Percentiles rank a stretch among this genome's conserved stretches.
Evolutionary conservation across 2,113 vertebrate species (phyloP).

Genomic region (Gnathonemus longibarbis): DNA sequence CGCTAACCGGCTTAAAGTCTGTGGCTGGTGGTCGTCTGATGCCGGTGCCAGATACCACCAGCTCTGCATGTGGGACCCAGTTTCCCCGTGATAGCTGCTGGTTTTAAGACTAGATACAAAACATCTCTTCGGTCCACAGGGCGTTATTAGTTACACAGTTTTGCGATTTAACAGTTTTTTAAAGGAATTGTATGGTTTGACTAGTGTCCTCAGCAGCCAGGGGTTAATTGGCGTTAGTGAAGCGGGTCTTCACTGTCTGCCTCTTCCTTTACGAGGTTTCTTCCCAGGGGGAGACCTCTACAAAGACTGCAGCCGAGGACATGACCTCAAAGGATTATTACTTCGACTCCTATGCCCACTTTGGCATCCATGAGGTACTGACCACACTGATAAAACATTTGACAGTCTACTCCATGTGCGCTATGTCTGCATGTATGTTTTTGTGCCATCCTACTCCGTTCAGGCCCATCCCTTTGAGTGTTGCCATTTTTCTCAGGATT

Average conservation of each 20-base stretch:
- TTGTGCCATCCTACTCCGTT: neutral
- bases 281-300: conserved; percentile 73
- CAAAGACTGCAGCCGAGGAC: conserved; percentile 81
- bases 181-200: neutral
- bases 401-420: neutral
- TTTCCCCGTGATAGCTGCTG: neutral
- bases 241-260: conserved; percentile 9
- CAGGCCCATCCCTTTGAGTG: neutral
- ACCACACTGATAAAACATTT: neutral
- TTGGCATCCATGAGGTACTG: conserved; percentile 84
- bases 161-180: neutral
- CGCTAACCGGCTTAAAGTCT: neutral
- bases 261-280: conserved; percentile 63
- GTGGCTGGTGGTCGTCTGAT: neutral
- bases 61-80: neutral
- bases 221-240: neutral
- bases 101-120: neutral
- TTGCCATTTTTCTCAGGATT: neutral
- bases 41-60: neutral
- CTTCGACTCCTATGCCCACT: conserved; percentile 90
- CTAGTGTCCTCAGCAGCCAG: neutral
- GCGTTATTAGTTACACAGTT: neutral
- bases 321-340: conserved; percentile 96
- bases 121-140: neutral
- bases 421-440: no score